Evolutionary conservation across 2,113 vertebrate species (phyloP), one percentile per base, ranked within the genome.

Genomic region (Talpa occidentalis): DNA sequence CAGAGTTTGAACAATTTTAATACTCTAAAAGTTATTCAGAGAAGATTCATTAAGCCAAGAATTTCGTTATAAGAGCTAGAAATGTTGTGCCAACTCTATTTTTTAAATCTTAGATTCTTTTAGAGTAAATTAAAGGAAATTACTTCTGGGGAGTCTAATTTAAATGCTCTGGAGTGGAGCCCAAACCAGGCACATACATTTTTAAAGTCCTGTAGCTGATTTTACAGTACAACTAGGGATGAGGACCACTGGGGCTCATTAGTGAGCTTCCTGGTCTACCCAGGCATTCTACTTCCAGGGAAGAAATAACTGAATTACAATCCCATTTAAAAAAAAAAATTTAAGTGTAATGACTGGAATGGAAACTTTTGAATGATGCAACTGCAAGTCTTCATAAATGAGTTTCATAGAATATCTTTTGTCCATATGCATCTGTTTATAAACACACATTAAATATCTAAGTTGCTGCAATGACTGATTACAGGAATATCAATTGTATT

Each of bases 101-200:
- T 88, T 76, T 87, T 54, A 0, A 92, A 79, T 86, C 56, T 80
- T 92, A 79, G 85, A 19, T 86, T 94, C 52, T 94, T 91, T n/a
- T 62, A 88, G 47, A 93, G n/a, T 86, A 91, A 95, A 89, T 82
- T 10, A 66, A 93, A 95, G 77, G 88, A 88, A 97, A 88, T 91
- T 76, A 74, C 81, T 94, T 78, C 35, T 91, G n/a, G 47, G 47
- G n/a, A 91, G 44, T 79, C 56, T 82, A 85, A 94, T 70, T 79
- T 90, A 84, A 88, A 81, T 70, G 62, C 59, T 54, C 49, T 86
- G 37, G 64, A 88, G 9, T 70, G 30, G 52, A 60, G n/a, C 44
- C 26, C 76, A 87, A 28, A 59, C 42, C 44, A 95, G 8, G 5
- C 16, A 82, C 14, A 77, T 52, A 72, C 10, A 3, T 77, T 62